Evolutionary conservation across 2,888 invertebrate species (phyloP).

Genomic region (Zaprionus lineosus): DNA sequence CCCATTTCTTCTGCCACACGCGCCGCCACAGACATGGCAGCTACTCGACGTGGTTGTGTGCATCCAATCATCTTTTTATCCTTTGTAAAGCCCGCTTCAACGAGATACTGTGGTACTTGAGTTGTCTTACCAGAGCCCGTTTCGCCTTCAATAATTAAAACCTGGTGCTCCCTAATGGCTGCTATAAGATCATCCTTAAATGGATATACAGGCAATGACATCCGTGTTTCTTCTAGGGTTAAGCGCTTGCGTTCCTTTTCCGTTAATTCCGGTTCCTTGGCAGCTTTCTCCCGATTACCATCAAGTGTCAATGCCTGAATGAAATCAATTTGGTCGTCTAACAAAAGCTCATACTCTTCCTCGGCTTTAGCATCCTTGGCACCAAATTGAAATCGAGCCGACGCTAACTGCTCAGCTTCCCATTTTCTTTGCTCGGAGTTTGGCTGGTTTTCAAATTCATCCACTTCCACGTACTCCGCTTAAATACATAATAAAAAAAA

Average conservation of each 20-base stretch:
- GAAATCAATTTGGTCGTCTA: conserved; percentile 99
- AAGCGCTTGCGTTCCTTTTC: conserved; percentile 89
- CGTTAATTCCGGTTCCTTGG: conserved; percentile 85
- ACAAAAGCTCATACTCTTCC: conserved; percentile 94
- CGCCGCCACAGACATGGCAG: conserved; percentile 99
- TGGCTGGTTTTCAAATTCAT: conserved; percentile 92
- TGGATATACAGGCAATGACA: conserved; percentile 96
- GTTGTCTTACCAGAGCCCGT: conserved; percentile 99
- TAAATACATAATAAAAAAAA: conserved; percentile 11
- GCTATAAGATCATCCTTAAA: conserved; percentile 94
- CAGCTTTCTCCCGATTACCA: conserved; percentile 85
- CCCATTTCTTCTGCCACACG: conserved; percentile 99
- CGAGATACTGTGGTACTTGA: conserved; percentile 98
- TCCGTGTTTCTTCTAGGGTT: conserved; percentile 95
- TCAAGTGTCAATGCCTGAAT: conserved; percentile 94
- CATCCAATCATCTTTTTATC: conserved; percentile 96
- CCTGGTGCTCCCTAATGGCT: conserved; percentile 94
- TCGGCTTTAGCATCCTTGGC: conserved; percentile 90
- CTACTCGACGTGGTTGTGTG: conserved; percentile 98
- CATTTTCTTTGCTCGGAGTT: conserved; percentile 95
- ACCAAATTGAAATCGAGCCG: conserved; percentile 96
- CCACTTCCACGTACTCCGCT: conserved; percentile 91
- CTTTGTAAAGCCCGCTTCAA: conserved; percentile 94
- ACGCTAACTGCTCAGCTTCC: conserved; percentile 98
- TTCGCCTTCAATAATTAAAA: conserved; percentile 98